Evolutionary conservation across 2,113 vertebrate genomes (phyloP).

Genomic region (Planiliza haematocheilus): DNA sequence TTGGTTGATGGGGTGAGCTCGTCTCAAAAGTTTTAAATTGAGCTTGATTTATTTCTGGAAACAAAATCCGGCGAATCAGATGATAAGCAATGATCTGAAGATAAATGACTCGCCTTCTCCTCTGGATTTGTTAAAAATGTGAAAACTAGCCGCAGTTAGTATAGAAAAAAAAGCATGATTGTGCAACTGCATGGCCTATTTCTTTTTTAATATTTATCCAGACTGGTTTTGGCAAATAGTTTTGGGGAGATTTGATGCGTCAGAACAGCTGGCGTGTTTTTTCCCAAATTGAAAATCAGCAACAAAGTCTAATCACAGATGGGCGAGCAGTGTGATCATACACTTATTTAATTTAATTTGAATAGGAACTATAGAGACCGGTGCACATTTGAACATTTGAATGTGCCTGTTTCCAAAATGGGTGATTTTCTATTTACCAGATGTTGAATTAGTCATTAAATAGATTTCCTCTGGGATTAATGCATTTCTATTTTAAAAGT

Average conservation of each 20-base stretch:
- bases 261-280: not conserved
- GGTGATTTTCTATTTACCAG: too few relatives aligned
- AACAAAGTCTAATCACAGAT: constrained; percentile 1
- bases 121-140: too few relatives aligned
- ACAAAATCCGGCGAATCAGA: too few relatives aligned
- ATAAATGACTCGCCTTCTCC: too few relatives aligned
- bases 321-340: not conserved
- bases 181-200: not conserved
- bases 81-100: too few relatives aligned
- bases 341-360: not conserved
- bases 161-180: not conserved
- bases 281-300: constrained; percentile 9
- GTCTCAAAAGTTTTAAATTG: too few relatives aligned
- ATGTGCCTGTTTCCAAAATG: not conserved
- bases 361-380: not conserved
- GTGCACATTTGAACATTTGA: not conserved
- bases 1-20: too few relatives aligned
- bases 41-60: too few relatives aligned
- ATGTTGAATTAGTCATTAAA: too few relatives aligned
- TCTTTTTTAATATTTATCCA: not conserved
- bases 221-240: not conserved
- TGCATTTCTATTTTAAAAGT: not conserved
- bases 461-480: not conserved
- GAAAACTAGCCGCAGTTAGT: too few relatives aligned
- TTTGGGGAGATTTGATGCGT: not conserved